Evolutionary conservation across 2,888 invertebrate species (phyloP).

Genomic region (Crematogaster levior): DNA sequence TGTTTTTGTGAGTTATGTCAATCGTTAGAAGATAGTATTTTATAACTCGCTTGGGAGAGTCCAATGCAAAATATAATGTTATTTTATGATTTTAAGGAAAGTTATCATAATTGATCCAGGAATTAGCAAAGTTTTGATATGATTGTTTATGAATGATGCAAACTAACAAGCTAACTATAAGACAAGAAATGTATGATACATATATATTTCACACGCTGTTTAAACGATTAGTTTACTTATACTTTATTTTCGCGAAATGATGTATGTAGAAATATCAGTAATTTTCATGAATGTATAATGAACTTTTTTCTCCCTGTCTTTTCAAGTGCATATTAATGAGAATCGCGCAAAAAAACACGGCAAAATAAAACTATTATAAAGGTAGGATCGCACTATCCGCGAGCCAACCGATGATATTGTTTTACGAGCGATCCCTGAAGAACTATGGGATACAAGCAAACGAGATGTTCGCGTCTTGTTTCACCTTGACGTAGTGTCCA

Average conservation of each 20-base stretch:
- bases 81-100: too few species aligned
- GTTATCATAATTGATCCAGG: not conserved
- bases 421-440: slow-evolving; percentile 23
- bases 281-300: not conserved
- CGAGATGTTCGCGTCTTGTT: slow-evolving; percentile 74
- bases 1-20: not conserved
- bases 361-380: not conserved
- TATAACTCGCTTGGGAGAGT: not conserved
- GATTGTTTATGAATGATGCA: not conserved
- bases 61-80: not conserved
- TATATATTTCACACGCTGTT: not conserved
- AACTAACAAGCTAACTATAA: not conserved
- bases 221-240: not conserved
- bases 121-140: not conserved
- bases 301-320: not conserved
- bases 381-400: not conserved
- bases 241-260: not conserved
- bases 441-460: slow-evolving; percentile 47
- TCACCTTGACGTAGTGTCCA: slow-evolving; percentile 65
- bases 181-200: not conserved
- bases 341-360: not conserved
- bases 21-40: not conserved
- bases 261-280: not conserved
- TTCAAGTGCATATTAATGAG: not conserved
- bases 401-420: slow-evolving; percentile 20